A percentile compares a stretch with the other conserved stretches of the same genome.
Conservation (phyloP, 1,140 invertebrate genomes). For the Trichonephila inaurata region DNA sequence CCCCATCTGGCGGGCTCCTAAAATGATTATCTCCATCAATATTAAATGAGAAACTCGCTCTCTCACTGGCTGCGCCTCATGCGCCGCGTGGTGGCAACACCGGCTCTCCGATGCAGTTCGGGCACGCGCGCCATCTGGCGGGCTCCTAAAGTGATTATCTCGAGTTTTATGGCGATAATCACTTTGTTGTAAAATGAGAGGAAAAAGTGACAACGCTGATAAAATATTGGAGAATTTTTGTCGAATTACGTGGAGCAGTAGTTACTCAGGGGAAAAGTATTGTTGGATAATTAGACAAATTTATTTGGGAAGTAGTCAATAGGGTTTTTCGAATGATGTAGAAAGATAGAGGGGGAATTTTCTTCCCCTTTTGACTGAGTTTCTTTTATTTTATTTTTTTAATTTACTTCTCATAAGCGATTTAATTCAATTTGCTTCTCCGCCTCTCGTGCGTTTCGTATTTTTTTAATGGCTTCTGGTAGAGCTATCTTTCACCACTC, state of each 20-base stretch:
- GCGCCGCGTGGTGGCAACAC: slow-evolving; percentile 2
- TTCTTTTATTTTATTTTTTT: slow-evolving; percentile 14
- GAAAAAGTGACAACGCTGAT: no score
- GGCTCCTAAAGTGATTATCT: no score
- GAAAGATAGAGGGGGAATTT: slow-evolving; percentile 29
- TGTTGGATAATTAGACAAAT: slow-evolving; percentile 75
- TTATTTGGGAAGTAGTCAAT: slow-evolving; percentile 68
- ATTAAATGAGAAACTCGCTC: slow-evolving; percentile 66
- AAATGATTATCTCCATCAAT: slow-evolving; percentile 73
- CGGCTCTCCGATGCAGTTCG: no score
- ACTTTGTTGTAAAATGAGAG: no score
- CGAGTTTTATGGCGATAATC: no score
- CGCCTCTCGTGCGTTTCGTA: neutral
- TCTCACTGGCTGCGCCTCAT: slow-evolving; percentile 17
- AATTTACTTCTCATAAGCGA: slow-evolving; percentile 34
- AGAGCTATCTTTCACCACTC: slow-evolving; percentile 29
- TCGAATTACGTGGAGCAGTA: no score
- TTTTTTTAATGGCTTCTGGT: slow-evolving; percentile 22
- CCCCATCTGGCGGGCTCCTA: no score
- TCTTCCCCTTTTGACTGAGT: slow-evolving; percentile 1
- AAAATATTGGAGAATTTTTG: no score
- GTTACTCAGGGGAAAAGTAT: slow-evolving; percentile 58
- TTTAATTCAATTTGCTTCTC: slow-evolving; percentile 65
- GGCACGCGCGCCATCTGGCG: no score
- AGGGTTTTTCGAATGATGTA: slow-evolving; percentile 46